Percentiles rank a stretch among this genome's conserved stretches.
phyloP scores from a whole-genome alignment of 1,140 invertebrate species.

The Drosophila triauraria region DNA sequence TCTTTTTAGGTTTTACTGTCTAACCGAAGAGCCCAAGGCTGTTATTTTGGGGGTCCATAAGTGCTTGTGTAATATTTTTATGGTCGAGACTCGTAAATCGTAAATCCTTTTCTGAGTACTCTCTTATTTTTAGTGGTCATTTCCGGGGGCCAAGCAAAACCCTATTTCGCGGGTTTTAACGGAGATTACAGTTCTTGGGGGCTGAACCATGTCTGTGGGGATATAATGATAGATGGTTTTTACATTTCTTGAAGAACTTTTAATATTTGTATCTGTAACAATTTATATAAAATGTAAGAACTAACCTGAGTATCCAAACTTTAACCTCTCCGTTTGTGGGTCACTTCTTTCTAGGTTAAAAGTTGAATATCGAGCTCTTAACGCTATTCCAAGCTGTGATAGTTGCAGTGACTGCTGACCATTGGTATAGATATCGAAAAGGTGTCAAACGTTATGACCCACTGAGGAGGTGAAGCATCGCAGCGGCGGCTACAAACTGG shows the following conservation, averaged over 20 bases:
- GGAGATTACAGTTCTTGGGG: slow-evolving; percentile 3
- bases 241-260: background rate
- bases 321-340: background rate
- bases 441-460: slow-evolving; percentile 49
- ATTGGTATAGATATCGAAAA: slow-evolving; percentile 24
- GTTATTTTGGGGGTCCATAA: slow-evolving; percentile 13
- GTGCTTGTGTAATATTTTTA: slow-evolving; percentile 47
- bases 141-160: slow-evolving; percentile 9
- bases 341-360: background rate
- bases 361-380: slow-evolving; percentile 8
- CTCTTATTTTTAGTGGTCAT: slow-evolving; percentile 18
- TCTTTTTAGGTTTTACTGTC: slow-evolving; percentile 19
- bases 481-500: slow-evolving; percentile 19
- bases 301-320: background rate
- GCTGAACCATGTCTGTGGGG: background rate
- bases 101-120: slow-evolving; percentile 41
- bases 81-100: slow-evolving; percentile 12
- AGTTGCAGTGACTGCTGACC: slow-evolving; percentile 21
- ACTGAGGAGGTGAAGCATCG: slow-evolving; percentile 29
- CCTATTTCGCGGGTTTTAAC: background rate
- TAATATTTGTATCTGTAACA: background rate
- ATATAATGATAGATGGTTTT: background rate
- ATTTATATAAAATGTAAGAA: too few relatives aligned
- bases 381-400: background rate
- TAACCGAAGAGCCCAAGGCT: slow-evolving; percentile 2